Conservation (phyloP, 1,140 invertebrate species). For the Ericerus pela region DNA sequence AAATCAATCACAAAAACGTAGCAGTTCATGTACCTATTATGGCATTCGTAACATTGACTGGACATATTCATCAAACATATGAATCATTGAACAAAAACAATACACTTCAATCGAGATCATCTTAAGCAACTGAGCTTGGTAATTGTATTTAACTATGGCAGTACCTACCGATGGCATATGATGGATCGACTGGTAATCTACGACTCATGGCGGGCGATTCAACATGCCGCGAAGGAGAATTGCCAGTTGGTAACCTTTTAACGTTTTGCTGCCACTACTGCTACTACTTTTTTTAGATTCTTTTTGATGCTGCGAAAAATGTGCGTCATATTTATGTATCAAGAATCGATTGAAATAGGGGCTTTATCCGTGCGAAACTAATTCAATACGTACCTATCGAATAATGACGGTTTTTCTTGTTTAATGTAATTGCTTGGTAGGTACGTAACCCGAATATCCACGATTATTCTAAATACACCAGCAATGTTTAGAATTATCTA, state of each 20-base stretch:
- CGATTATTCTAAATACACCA: slow-evolving; percentile 87
- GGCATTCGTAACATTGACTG: too few relatives aligned
- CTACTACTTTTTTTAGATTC: slow-evolving; percentile 70
- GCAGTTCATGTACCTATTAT: too few relatives aligned
- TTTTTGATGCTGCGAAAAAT: too few relatives aligned
- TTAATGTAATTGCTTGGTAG: slow-evolving; percentile 99
- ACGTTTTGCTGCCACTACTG: slow-evolving; percentile 42
- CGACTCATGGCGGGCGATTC: slow-evolving; percentile 60
- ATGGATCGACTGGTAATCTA: slow-evolving; percentile 59
- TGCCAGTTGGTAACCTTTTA: slow-evolving; percentile 66
- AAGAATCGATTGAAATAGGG: too few relatives aligned
- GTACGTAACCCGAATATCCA: slow-evolving; percentile 93
- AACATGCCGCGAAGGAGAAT: slow-evolving; percentile 56
- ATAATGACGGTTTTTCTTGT: slow-evolving; percentile 86
- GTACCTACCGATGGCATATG: slow-evolving; percentile 75
- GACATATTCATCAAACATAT: too few relatives aligned
- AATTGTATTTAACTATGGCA: slow-evolving; percentile 94
- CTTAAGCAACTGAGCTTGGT: slow-evolving; percentile 94
- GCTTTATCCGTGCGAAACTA: not conserved
- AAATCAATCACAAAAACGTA: too few relatives aligned
- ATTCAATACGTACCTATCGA: slow-evolving; percentile 58
- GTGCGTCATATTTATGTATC: too few relatives aligned
- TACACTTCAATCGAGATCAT: too few relatives aligned
- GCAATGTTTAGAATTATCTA: slow-evolving; percentile 98
- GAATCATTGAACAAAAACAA: too few relatives aligned